Base-by-base conservation (phyloP, 2,888 invertebrate genomes). In the Myopa testacea region DNA sequence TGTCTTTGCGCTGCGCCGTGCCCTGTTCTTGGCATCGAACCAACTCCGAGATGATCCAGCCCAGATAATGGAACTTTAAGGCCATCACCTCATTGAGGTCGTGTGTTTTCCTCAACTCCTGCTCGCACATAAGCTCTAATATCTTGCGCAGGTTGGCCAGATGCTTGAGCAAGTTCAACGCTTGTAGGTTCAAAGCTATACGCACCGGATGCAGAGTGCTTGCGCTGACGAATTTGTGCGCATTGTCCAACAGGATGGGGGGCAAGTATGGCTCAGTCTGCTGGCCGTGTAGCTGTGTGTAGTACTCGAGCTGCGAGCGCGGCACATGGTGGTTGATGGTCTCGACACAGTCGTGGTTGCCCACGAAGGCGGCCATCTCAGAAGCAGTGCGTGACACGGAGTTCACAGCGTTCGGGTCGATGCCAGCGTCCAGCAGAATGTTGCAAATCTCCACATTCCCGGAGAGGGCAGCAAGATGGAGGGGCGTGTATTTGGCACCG, bases 351-450 rank as follows among this genome's bases (percentile, higher is more conserved):
- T 94, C 93, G 85, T 98, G 97, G 88, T 98, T 96, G 3, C 97
- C 98, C 40, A 98, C 98, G 90, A 99, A 99, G 0, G 97, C 98
- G 45, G 98, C 99, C 96, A 99, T 97, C 90, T 99, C 98, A 6
- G 98, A 92, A 0, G 99, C 95, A 4, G 96, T 98, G 81, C 98
- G 93, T 0, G 95, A 95, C 0, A 99, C 97, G 1, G 95, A 95
- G 88, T 99, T 99, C 0, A 93, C 92, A 6, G 93, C 92, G 75
- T 92, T 92, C 1, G 95, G 91, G 86, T 95, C 95, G 0, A 98
- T 98, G 50, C 98, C 99, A 10, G 96, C 94, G 78, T 95, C 93
- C 82, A 99, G 91, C 40, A 99, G 90, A 77, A 96, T 87, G 82
- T 94, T 92, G 85, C 98, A 98, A 1, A 98, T 93, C 34, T 96